These are phyloP conservation scores for Antedon mediterranea DNA, from an alignment of 53 echinoderm and acorn worm genomes.

Conservation along the genomic window DNA sequence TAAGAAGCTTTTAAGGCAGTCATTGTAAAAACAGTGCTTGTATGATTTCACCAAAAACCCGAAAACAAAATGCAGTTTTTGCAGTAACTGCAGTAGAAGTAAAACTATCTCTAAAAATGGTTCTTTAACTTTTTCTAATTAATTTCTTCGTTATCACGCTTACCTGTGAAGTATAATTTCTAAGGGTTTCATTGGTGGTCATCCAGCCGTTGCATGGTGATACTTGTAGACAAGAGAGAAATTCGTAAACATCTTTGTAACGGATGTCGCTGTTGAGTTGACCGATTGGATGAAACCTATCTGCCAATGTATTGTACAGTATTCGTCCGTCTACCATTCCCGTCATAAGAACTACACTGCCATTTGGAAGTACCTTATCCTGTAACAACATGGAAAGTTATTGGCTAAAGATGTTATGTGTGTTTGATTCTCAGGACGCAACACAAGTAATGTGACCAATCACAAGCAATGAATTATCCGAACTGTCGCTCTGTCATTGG, in stretches of 20 bases:
- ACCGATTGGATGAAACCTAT: constrained; percentile 48
- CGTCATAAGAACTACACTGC: constrained; percentile 41
- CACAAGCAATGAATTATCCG: no score
- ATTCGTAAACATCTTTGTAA: constrained; percentile 43
- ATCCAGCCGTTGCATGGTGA: constrained; percentile 71
- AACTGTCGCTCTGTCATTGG: no score
- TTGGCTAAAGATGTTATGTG: no score
- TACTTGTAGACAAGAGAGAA: constrained; percentile 37
- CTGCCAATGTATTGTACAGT: constrained; percentile 33
- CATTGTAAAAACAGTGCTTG: no score
- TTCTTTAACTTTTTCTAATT: neutral
- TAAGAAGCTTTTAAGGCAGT: no score
- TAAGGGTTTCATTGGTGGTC: constrained; percentile 45
- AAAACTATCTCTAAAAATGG: no score
- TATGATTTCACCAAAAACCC: no score
- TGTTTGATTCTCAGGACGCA: no score
- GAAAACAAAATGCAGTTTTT: no score
- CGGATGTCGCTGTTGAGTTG: constrained; percentile 32
- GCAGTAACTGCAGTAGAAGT: neutral
- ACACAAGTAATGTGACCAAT: no score
- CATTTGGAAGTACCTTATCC: constrained; percentile 54
- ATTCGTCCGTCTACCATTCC: constrained; percentile 54
- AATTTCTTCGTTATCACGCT: neutral
- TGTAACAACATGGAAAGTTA: no score
- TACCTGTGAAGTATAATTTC: constrained; percentile 67